Conservation (phyloP, 2,888 invertebrate species). For the Brachycybe producta region DNA sequence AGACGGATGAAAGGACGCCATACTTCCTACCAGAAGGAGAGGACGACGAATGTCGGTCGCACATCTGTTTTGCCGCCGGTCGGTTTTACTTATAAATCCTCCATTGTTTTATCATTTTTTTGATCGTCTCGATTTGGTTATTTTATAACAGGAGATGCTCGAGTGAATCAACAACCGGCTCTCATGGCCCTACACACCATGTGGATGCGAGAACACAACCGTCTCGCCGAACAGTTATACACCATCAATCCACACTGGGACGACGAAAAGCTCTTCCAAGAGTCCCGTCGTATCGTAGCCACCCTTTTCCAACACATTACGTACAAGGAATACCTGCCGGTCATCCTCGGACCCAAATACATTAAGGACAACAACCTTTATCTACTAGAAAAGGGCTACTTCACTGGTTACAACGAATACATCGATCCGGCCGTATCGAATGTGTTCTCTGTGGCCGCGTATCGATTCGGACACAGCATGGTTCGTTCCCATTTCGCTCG, state of each 20-base stretch:
- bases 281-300: constrained; percentile 30
- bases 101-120: not conserved
- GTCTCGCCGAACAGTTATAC: constrained; percentile 16
- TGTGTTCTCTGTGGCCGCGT: constrained; percentile 30
- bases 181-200: constrained; percentile 20
- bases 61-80: constrained; percentile 17
- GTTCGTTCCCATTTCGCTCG: constrained; percentile 20
- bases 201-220: constrained; percentile 20
- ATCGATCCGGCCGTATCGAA: constrained; percentile 27
- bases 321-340: constrained; percentile 26
- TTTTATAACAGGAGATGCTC: constrained; percentile 17
- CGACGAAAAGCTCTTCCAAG: constrained; percentile 23
- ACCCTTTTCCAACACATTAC: constrained; percentile 27
- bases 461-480: constrained; percentile 29
- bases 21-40: constrained; percentile 15
- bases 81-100: not conserved
- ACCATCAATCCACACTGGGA: constrained; percentile 23
- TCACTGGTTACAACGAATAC: constrained; percentile 23
- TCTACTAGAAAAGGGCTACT: constrained; percentile 25
- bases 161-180: constrained; percentile 20
- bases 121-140: too few species aligned
- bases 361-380: constrained; percentile 27
- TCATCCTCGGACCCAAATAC: constrained; percentile 25
- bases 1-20: constrained; percentile 15
- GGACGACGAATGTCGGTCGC: constrained; percentile 15